Evolutionary conservation across 2,113 vertebrate species (phyloP), one percentile per base, ranked within the genome.

Genomic region (Sinosuthora webbiana): DNA sequence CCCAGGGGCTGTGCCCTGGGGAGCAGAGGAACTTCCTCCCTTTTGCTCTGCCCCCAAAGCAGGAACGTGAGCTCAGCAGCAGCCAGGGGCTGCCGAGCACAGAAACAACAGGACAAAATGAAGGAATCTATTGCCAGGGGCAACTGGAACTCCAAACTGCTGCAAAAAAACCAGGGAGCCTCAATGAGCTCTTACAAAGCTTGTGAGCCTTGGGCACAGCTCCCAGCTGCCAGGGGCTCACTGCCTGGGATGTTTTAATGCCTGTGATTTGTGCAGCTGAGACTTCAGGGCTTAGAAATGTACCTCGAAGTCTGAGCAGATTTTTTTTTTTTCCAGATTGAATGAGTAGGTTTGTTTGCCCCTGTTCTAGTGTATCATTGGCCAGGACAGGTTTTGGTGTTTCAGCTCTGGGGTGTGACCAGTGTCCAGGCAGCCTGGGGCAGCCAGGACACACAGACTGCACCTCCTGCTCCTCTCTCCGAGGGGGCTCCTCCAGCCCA

Each of bases 201-300:
- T 9, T 17, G 7, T 12, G 45, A 68, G 44, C 4, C 13, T 10
- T 25, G 50, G 42, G 59, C 37, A 37, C 65, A 39, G 1, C 73
- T 67, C 28, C 89, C 52, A 71, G 17, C 24, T 63, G 15, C 44
- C 65, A 90, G 37, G 31, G 27, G 6, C 75, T 16, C 62, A 11
- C 5, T 4, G 20, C 4, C 14, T 33, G 30, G 30, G 30, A 8
- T 20, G 37, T 13, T 65, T 68, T 15, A 45, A 30, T 8, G 6
- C 0, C 0, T n/a, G 30, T 5, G 4, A 2, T 63, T 47, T n/a
- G 17, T 31, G 5, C n/a, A 6, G 5, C 0, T 39, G 65, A 79
- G 47, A 37, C 20, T 59, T 45, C 27, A 37, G 52, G 21, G 11
- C 41, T 56, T 75, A 62, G 39, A 57, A 73, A 64, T 24, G 16